Evolutionary conservation across 1,140 invertebrate species (phyloP), one percentile per base, ranked within the genome.

Genomic region (Pemphigus obesinymphae): DNA sequence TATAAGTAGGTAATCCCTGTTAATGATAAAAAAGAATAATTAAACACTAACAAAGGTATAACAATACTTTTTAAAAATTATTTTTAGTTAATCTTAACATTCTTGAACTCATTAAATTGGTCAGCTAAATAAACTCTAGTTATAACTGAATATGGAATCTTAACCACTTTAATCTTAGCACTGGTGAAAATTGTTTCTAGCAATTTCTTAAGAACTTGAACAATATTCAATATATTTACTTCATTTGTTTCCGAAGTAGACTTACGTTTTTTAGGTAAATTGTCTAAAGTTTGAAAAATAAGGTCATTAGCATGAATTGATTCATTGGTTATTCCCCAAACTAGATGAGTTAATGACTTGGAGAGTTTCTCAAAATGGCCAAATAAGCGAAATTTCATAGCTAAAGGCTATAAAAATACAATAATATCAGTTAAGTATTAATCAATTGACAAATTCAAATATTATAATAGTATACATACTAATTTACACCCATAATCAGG

Each of bases 261-360:
- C n/a, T n/a, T n/a, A n/a, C n/a, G n/a, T n/a, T n/a, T n/a, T n/a
- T n/a, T n/a, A n/a, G n/a, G n/a, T n/a, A n/a, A n/a, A n/a, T n/a
- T n/a, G n/a, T n/a, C n/a, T n/a, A 91, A 78, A 95, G 88, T 85
- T 85, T 93, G 92, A 88, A 93, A 92, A 50, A 94, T 92, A 86
- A 93, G 87, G 86, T 94, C 93, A 0, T 93, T 94, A 2, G 94
- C 93, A 68, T 92, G 89, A 6, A 95, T 87, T 83, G 95, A 88
- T 85, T 95, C 93, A 53, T 92, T 89, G 4, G 93, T 94, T 3
- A 95, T 90, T n/a, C 93, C 93, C 92, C 93, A 93, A 70, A 93
- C 91, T 72, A 95, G 92, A 84, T 93, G 90, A 4, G 89, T 90
- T 3, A 95, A 86, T 20, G 91, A 92, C 45, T 90, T 88, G 75